Base-by-base conservation (phyloP, 2,113 vertebrate genomes). In the Caranx melampygus region DNA sequence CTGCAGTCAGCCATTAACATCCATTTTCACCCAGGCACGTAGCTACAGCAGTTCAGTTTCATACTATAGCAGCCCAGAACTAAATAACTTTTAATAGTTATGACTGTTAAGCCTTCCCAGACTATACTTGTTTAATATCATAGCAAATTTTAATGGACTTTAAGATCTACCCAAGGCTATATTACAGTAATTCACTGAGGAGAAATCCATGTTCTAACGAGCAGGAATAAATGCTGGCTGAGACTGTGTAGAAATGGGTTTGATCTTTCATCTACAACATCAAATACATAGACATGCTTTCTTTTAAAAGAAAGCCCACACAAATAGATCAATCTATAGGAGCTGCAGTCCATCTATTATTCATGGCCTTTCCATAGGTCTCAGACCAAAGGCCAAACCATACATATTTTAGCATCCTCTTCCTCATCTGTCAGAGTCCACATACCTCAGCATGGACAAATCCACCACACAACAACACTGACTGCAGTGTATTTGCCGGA, bases 361-460 rank as follows among this genome's bases (percentile, higher is more conserved):
- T 81, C 51, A 90, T 79, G 62, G 12, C 2, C 26, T 82, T 78
- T 82, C 65, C 78, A 75, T 84, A 79, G 71, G 54, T 83, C 69
- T 75, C 45, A 35, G 78, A 84, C 77, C 71, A 82, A 84, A 84
- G 66, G 60, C 45, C 64, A 68, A 72, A 79, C 37, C 78, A 88
- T 89, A 68, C 76, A 91, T 89, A 87, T 92, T 91, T 93, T 69
- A 89, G 62, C 64, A 84, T 73, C 68, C 75, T 66, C 58, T 78
- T 76, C 62, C 61, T 78, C 54, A 57, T 66, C 57, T 63, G 55
- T 44, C 68, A 74, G 70, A 61, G n/a, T 60, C 37, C 15, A 70
- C 20, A 51, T 72, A 71, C 33, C 42, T 70, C 54, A 63, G 62
- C 51, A 62, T 6, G 35, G 54, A 59, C 31, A 54, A 34, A 52